These are phyloP conservation scores for Euplexia lucipara DNA, from an alignment of 2,888 invertebrate species.

Conservation along the genomic window DNA sequence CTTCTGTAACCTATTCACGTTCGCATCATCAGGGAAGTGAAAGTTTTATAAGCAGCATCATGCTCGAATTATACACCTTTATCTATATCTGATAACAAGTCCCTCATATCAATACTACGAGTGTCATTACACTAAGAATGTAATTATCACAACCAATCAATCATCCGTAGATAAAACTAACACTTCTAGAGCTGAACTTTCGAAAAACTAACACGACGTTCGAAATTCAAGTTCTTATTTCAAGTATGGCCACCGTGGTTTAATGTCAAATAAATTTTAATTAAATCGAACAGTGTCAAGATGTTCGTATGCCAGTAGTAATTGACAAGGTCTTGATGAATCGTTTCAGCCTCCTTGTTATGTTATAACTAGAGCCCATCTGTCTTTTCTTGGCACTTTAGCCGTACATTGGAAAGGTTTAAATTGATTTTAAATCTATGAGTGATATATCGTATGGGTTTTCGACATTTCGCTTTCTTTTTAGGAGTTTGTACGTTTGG, in stretches of 20 bases:
- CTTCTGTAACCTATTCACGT: constrained; percentile 3
- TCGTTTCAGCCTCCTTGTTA: constrained; percentile 87
- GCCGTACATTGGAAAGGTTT: constrained; percentile 76
- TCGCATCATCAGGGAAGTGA: constrained; percentile 16
- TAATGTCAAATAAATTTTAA: constrained; percentile 88
- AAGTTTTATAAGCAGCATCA: constrained; percentile 31
- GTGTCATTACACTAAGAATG: constrained; percentile 40
- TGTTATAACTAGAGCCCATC: constrained; percentile 83
- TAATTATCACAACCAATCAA: constrained; percentile 66
- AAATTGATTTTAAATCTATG: constrained; percentile 79
- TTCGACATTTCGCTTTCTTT: constrained; percentile 69
- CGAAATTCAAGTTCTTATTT: constrained; percentile 62
- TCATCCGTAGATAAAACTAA: constrained; percentile 68
- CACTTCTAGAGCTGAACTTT: constrained; percentile 68
- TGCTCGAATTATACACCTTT: constrained; percentile 42
- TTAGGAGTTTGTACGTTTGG: constrained; percentile 55
- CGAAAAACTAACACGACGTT: constrained; percentile 63
- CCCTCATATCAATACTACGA: constrained; percentile 34
- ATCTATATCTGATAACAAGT: constrained; percentile 54
- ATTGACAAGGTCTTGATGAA: constrained; percentile 90
- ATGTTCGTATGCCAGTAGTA: constrained; percentile 82
- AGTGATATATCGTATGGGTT: constrained; percentile 81
- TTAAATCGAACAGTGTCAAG: constrained; percentile 83
- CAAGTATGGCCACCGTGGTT: constrained; percentile 60
- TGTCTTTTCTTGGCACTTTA: constrained; percentile 80